Evolutionary conservation across 2,888 invertebrate genomes (phyloP), one percentile per base, ranked within the genome.

Genomic region (Leucozona laternaria): DNA sequence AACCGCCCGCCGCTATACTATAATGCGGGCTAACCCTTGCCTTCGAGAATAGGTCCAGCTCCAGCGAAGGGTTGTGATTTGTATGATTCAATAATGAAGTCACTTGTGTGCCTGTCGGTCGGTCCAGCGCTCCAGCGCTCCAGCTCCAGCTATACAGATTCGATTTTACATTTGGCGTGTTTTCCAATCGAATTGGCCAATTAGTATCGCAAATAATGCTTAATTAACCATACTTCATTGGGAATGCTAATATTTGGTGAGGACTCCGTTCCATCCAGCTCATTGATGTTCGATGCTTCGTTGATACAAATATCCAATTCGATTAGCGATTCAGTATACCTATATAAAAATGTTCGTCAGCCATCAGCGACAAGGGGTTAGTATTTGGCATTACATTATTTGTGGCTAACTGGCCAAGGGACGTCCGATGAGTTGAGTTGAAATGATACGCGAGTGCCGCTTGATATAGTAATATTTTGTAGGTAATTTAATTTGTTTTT

Each of bases 221-320:
- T 85, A 85, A 85, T 85, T 85, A 85, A 85, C 81, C 85, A 55
- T 77, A 85, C 72, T 77, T 85, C 85, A 80, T 85, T 77, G 72
- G 43, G 76, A 77, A 80, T 85, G 85, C 85, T 80, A 80, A 85
- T 85, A 81, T 85, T 85, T 81, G 77, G 68, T 43, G 62, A 48
- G n/a, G 20, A 28, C 37, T 55, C 15, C 5, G 55, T 28, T 28
- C 40, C 25, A 13, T 34, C 34, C 13, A 22, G 15, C 13, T 22
- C 37, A 60, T 22, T 40, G 60, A 40, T 40, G 37, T 34, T 40
- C 37, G 37, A 60, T 34, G 75, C 53, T 60, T 60, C 60, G 55
- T 62, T 73, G 83, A 70, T 71, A 71, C 79, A 84, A 84, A 82
- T 71, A 79, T 64, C 28, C 71, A 40, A 60, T 84, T 79, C 84